Conservation (phyloP, 2,888 invertebrate genomes). For the Rotaria magnacalcarata region DNA sequence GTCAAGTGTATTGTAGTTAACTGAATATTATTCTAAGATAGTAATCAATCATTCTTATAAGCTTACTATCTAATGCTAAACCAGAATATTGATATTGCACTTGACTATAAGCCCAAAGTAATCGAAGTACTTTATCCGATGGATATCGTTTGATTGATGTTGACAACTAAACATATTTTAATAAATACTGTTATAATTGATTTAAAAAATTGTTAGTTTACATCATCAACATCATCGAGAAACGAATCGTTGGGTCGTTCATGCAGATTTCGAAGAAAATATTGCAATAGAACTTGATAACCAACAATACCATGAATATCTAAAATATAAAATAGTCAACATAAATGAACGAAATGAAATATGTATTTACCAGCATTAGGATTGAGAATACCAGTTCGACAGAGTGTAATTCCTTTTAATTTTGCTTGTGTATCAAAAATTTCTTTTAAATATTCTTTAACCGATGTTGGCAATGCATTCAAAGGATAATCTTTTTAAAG, state of each 20-base stretch:
- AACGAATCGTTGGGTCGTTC: not conserved
- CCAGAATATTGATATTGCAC: not conserved
- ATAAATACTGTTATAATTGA: not conserved
- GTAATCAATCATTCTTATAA: not conserved
- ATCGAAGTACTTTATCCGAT: conserved; percentile 30
- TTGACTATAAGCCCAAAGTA: conserved; percentile 28
- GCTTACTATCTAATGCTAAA: conserved; percentile 23
- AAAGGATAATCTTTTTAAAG: not conserved
- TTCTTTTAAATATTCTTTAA: conserved; percentile 7
- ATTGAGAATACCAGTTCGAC: conserved; percentile 2
- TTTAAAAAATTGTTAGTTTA: not conserved
- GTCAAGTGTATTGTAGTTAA: too few relatives aligned
- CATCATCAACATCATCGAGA: conserved; percentile 7
- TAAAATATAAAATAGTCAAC: not conserved
- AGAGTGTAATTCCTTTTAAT: not conserved
- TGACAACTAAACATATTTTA: not conserved
- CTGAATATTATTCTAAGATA: too few relatives aligned
- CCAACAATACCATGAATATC: not conserved
- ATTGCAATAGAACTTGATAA: conserved; percentile 30
- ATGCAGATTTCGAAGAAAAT: not conserved
- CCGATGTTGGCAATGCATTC: not conserved
- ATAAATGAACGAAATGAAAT: too few relatives aligned
- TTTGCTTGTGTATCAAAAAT: not conserved
- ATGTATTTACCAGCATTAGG: not conserved
- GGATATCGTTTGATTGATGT: not conserved